Base-by-base conservation (phyloP, 2,888 invertebrate genomes). In the Xestia ashworthii region DNA sequence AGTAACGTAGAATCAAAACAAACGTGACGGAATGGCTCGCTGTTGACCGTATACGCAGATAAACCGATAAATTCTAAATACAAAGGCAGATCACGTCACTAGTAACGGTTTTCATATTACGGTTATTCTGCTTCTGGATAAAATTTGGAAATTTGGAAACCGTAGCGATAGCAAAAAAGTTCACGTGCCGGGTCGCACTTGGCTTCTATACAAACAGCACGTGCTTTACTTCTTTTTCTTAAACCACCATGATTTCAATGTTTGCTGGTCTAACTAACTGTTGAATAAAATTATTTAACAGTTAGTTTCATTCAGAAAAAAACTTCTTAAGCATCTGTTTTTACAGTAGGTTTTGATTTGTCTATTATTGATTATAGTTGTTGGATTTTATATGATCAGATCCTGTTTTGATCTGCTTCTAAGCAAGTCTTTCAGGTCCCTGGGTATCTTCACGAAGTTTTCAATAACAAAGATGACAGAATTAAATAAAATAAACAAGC, bases 101-200 rank as follows among this genome's bases (percentile, higher is more conserved):
- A 41, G 76, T 91, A 91, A 92, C 91, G 90, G 90, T 88, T 87
- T 86, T 83, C 78, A 90, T 88, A 89, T 88, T 89, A 89, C 89
- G 89, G 91, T 91, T 91, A 89, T 88, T 89, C 80, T 71, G 78
- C 71, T 89, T 91, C 90, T 90, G 83, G 87, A 87, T 88, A 89
- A 90, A 91, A 93, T 92, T 91, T 91, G 88, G 87, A 91, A 91
- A 91, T 91, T 89, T 90, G 85, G 90, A 91, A 91, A 92, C 90
- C 90, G 91, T 91, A 91, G 89, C 85, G 87, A 81, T 87, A 88
- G 89, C 90, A 92, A 93, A 93, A 93, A 93, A 88, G 75, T 85
- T 87, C 91, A 78, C 95, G 95, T 95, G 94, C 94, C 93, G 90
- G 95, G 94, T 94, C 93, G 89, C 70, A 76, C 69, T 55, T 81